Evolutionary conservation across 2,113 vertebrate genomes (phyloP), one percentile per base, ranked within the genome.

Genomic region (Ahaetulla prasina): DNA sequence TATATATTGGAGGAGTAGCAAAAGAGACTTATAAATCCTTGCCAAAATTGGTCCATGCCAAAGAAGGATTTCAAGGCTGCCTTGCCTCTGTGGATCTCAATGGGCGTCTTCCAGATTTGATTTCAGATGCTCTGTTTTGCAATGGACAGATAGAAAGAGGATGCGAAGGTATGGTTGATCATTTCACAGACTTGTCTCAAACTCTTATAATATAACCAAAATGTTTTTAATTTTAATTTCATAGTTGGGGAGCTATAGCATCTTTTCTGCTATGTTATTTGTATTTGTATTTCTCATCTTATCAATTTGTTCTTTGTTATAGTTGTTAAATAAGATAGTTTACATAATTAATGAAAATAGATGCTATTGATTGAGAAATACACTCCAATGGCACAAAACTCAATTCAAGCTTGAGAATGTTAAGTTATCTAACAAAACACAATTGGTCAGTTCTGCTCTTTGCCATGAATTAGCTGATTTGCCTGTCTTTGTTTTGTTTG

Each of bases 91-190:
- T 99, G 87, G 99, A 99, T 96, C 97, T 99, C 95, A 99, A 99
- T 0, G 99, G 99, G 93, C 98, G 98, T 1, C 99, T 99, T 91
- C 99, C 99, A 22, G 99, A 99, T 95, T 97, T 99, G 94, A 98
- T 99, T 97, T 98, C 98, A 22, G 99, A 99, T 92, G 99, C 99
- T 88, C 97, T 99, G 96, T 98, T 98, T 96, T 99, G 99, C 95
- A 99, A 99, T 86, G 99, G 99, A 23, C 99, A 99, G 95, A 99
- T 99, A 95, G 99, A 99, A 96, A 98, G 99, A 97, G 99, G 99
- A 95, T 99, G 99, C 94, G 99, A 99, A 99, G 99, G 99, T 99
- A 98, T 80, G 84, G 53, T 39, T 68, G 87, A 95, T 90, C 52
- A 90, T 85, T 91, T 50, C 50, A 18, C 85, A 85, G 39, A 85